A percentile compares a stretch with the other conserved stretches of the same genome.
These are phyloP conservation scores for Creontiades dilutus DNA, from an alignment of 2,888 invertebrate genomes.

Conservation along the genomic window DNA sequence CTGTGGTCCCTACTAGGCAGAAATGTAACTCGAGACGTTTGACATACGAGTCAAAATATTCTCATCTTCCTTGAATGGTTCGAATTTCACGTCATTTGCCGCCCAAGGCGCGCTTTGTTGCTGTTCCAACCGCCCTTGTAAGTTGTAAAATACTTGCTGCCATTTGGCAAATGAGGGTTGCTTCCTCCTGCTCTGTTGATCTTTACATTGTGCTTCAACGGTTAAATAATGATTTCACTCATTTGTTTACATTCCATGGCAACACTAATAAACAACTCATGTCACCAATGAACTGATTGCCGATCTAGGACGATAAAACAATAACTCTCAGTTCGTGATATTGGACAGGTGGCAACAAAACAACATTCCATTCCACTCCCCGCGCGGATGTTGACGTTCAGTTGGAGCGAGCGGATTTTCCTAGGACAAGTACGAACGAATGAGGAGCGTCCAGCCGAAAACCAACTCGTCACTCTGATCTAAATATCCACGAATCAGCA, in stretches of 20 bases:
- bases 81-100: not conserved
- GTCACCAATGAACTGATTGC: not conserved
- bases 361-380: too few species aligned
- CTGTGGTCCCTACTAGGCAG: not conserved
- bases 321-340: too few species aligned
- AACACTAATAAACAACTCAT: not conserved
- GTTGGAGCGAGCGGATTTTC: too few species aligned
- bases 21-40: constrained; percentile 33
- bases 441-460: too few species aligned
- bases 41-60: constrained; percentile 21
- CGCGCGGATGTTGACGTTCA: too few species aligned
- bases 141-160: not conserved
- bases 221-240: not conserved
- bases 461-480: too few species aligned
- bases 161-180: not conserved
- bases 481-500: too few species aligned
- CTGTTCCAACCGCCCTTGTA: not conserved
- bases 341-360: too few species aligned
- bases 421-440: too few species aligned
- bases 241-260: not conserved
- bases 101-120: not conserved
- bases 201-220: not conserved
- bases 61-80: constrained; percentile 20
- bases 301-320: not conserved
- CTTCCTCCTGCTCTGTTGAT: not conserved